Percentiles rank a stretch among this genome's conserved stretches.
Evolutionary conservation across 2,888 invertebrate species (phyloP).

Genomic region (Micoletzkya japonica): DNA sequence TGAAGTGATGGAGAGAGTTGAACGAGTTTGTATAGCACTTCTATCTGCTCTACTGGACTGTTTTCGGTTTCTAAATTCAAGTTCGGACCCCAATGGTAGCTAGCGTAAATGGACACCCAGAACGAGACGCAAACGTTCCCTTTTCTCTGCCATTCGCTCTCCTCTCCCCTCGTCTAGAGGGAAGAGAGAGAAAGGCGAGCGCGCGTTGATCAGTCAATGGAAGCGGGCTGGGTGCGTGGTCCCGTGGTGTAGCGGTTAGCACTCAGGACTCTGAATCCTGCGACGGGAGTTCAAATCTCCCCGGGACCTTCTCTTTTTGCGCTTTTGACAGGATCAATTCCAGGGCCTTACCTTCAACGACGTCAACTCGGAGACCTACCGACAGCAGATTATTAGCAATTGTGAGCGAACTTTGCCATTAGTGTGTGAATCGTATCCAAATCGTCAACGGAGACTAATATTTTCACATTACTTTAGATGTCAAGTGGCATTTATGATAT

Average conservation of each 20-base stretch:
- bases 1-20: too few species aligned
- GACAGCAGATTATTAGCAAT: slow-evolving; percentile 60
- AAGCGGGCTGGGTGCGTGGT: background rate
- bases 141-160: background rate
- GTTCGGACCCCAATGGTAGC: too few species aligned
- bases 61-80: too few species aligned
- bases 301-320: slow-evolving; percentile 28
- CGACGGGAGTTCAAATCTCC: slow-evolving; percentile 30
- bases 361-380: slow-evolving; percentile 61
- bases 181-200: too few species aligned
- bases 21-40: too few species aligned
- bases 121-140: background rate
- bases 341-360: slow-evolving; percentile 56
- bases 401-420: slow-evolving; percentile 37
- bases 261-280: slow-evolving; percentile 45
- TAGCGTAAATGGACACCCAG: too few species aligned
- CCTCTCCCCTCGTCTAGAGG: background rate
- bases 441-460: too few species aligned
- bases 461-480: too few species aligned
- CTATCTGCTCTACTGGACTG: too few species aligned
- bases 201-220: background rate
- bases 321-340: background rate
- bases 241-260: slow-evolving; percentile 44
- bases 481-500: too few species aligned
- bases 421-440: background rate